Evolutionary conservation across 2,888 invertebrate genomes (phyloP), one percentile per base, ranked within the genome.

Genomic region (Steinernema scapterisci): DNA sequence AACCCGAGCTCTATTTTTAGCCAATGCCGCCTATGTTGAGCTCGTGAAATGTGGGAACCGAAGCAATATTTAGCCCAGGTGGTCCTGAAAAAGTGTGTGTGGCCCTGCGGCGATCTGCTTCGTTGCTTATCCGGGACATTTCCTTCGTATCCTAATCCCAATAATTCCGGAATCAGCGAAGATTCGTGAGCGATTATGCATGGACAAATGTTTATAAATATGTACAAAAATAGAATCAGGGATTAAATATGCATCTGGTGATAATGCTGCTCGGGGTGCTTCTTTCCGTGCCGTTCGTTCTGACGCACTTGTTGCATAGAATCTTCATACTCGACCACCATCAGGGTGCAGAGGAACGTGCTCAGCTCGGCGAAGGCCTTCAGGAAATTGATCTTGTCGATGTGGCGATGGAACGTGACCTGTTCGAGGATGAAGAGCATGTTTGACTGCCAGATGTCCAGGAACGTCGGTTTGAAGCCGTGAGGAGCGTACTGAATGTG

Each of bases 401-500:
- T 16, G 13, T 16, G 16, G 6, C 16, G 23, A 27, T 27, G 63
- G 63, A 63, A 63, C 7, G 21, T 1, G 5, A 63, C 7, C 63
- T 63, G 31, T 27, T 63, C 63, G 16, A 63, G 9, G 63, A n/a
- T 63, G 7, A 7, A 11, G 7, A 63, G 16, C 63, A 63, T 63
- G 63, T 63, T 25, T 1, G 27, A 31, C 31, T 63, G 63, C 63
- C 63, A 63, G 63, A 63, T 63, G 31, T 63, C 63, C 16, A 63
- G 31, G 16, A 63, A 63, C 2, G 38, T 63, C 16, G 63, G 63
- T 19, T 63, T 63, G 63, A 63, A 63, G 31, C 63, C 63, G 31
- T 63, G 25, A 1, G 63, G 63, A 63, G 63, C 27, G 31, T 63
- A 63, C 16, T 63, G 63, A 5, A 63, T 63, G 63, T 63, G 63